Base-by-base conservation (phyloP, 2,797 vertebrate species). In the Phoeniculus purpureus region DNA sequence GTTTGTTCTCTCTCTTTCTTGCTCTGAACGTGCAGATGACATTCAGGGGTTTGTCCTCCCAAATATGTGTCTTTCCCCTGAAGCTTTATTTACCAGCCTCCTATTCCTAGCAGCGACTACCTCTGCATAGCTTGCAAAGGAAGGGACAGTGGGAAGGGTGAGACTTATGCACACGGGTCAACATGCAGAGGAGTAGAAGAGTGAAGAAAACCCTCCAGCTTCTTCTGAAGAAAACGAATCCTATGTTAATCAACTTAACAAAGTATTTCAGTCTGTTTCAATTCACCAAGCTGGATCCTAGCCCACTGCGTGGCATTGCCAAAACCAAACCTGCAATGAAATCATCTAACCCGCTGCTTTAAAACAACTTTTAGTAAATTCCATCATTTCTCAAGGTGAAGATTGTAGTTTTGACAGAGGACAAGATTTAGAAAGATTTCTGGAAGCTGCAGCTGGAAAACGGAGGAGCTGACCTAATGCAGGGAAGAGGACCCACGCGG, bases 171-270 rank as follows among this genome's bases (percentile, higher is more conserved):
- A 52, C 21, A 77, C 54, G 34, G 32, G 26, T 66, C 60, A 80
- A 43, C 87, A 87, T 31, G 60, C 16, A 87, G 61, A 68, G 62
- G 81, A 86, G 43, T 32, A 7, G 54, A 88, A 68, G 60, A 76
- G 48, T 60, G 58, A 93, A 71, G 54, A 90, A 90, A 91, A 61
- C 0, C 34, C 54, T 82, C 48, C 70, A 77, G 68, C 45, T 82
- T 87, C 62, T 93, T 90, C 60, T 78, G 59, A 92, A 87, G 83
- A 81, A 90, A 84, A 85, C 51, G 27, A 82, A 82, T 72, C n/a
- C 62, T 81, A 9, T 62, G 80, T 71, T 81, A 85, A 90, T 75
- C 62, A 85, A 34, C 66, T 92, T 88, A 82, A 80, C 61, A 76
- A 90, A 86, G 58, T 29, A 21, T n/a, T 84, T 71, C 83, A 72